Conservation (phyloP, 2,888 invertebrate species). For the Euproctis similis region DNA sequence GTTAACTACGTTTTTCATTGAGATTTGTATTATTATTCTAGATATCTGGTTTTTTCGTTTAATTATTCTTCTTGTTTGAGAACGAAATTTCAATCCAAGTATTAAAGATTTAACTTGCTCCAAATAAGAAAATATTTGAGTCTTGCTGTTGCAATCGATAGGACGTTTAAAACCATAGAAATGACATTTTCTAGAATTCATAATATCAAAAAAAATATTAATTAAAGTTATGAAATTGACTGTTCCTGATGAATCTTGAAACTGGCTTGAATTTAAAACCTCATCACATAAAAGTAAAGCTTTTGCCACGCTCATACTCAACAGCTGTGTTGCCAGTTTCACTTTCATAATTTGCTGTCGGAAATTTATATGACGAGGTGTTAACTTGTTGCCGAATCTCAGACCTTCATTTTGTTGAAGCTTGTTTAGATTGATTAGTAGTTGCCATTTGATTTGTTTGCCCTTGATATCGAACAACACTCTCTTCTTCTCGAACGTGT, state of each 20-base stretch:
- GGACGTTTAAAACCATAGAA: conserved; percentile 7
- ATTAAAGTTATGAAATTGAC: neutral
- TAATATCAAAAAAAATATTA: conserved; percentile 6
- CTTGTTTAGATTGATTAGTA: conserved; percentile 1
- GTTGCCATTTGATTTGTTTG: conserved; percentile 6
- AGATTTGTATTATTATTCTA: neutral
- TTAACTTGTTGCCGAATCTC: conserved; percentile 12
- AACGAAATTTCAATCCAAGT: conserved; percentile 4
- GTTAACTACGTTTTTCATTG: neutral
- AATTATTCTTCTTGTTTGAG: conserved; percentile 3
- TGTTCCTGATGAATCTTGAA: neutral
- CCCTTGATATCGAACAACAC: conserved; percentile 8
- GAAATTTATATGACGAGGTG: conserved; percentile 4
- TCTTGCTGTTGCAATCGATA: conserved; percentile 2
- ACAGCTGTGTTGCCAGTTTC: conserved; percentile 5
- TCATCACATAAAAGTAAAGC: conserved; percentile 7
- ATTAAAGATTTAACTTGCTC: conserved; percentile 5
- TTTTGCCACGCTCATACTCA: conserved; percentile 11
- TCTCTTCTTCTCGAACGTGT: conserved; percentile 15
- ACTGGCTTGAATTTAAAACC: neutral
- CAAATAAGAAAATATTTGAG: conserved; percentile 1
- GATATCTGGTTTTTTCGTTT: conserved; percentile 1
- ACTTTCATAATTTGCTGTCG: conserved; percentile 5
- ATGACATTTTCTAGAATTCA: conserved; percentile 7
- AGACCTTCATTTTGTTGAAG: conserved; percentile 7